Evolutionary conservation across 1,140 invertebrate genomes (phyloP).

Genomic region (Drosophila sp.): DNA sequence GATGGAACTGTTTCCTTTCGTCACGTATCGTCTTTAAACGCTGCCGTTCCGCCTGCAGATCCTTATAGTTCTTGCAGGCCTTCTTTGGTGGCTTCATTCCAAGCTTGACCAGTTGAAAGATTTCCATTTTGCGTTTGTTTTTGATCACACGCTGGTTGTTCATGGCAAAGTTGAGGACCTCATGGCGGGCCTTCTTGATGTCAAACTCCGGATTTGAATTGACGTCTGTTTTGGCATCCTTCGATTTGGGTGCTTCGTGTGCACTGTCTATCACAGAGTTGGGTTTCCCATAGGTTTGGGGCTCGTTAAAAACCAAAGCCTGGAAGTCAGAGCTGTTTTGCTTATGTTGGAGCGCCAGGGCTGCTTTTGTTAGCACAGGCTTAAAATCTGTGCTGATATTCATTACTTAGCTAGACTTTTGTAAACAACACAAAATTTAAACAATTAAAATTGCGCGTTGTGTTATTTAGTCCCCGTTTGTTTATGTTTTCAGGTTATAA

Average conservation of each 20-base stretch:
- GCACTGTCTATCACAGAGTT: not conserved
- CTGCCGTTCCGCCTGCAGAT: constrained; percentile 82
- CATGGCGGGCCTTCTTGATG: constrained; percentile 85
- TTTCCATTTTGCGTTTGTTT: constrained; percentile 85
- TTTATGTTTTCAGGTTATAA: not conserved
- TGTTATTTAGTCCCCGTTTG: not conserved
- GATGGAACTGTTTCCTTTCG: constrained; percentile 82
- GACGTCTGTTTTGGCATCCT: constrained; percentile 1
- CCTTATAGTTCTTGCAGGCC: constrained; percentile 85
- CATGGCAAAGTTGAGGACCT: constrained; percentile 87
- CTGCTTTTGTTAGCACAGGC: constrained; percentile 70
- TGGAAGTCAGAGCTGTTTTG: constrained; percentile 34
- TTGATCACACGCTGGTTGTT: constrained; percentile 84
- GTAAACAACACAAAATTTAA: not conserved
- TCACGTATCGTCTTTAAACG: constrained; percentile 77
- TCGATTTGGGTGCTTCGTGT: not conserved
- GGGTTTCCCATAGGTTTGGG: constrained; percentile 27
- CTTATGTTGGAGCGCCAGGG: constrained; percentile 55
- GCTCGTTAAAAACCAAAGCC: constrained; percentile 63
- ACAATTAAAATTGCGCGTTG: not conserved
- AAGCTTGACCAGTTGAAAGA: constrained; percentile 85
- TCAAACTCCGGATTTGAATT: constrained; percentile 81
- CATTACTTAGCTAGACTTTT: constrained; percentile 26
- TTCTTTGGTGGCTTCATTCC: constrained; percentile 87
- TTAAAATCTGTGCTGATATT: constrained; percentile 65